Evolutionary conservation across 1,140 invertebrate species (phyloP).

Genomic region (Zaprionus gabonicus): DNA sequence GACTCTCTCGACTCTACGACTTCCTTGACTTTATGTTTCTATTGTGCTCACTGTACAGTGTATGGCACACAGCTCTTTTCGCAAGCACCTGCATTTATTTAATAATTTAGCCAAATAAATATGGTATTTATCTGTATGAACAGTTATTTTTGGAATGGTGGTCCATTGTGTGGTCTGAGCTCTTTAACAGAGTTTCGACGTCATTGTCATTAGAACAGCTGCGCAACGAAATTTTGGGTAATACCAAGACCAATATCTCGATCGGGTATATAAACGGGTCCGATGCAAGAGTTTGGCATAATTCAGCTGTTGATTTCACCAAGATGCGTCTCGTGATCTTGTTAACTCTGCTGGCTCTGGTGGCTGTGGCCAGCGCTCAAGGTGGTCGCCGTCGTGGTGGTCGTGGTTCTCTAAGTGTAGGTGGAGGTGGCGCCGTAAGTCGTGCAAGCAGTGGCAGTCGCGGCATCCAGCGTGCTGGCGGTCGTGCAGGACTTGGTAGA

Average conservation of each 20-base stretch:
- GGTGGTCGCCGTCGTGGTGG: background rate
- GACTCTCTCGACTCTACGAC: too few relatives aligned
- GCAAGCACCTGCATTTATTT: background rate
- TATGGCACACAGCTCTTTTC: too few relatives aligned
- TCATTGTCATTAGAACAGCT: slow-evolving; percentile 12
- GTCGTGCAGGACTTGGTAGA: background rate
- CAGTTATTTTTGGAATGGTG: background rate
- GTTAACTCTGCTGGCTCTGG: slow-evolving; percentile 18
- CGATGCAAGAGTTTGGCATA: background rate
- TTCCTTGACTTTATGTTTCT: too few relatives aligned
- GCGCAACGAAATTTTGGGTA: slow-evolving; percentile 2
- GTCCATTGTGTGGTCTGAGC: background rate
- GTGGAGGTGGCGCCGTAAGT: background rate
- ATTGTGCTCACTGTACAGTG: too few relatives aligned
- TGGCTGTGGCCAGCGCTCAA: slow-evolving; percentile 21
- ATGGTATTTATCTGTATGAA: background rate
- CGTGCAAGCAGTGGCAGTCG: background rate
- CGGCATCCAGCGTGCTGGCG: background rate
- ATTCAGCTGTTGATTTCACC: background rate
- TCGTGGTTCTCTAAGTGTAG: background rate
- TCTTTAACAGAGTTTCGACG: background rate
- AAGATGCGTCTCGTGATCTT: slow-evolving; percentile 15
- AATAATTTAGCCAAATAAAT: background rate
- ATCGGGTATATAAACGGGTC: background rate
- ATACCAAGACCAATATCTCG: background rate